These are phyloP conservation scores for Phasianus colchicus DNA, from an alignment of 2,113 vertebrate species.

Conservation along the genomic window DNA sequence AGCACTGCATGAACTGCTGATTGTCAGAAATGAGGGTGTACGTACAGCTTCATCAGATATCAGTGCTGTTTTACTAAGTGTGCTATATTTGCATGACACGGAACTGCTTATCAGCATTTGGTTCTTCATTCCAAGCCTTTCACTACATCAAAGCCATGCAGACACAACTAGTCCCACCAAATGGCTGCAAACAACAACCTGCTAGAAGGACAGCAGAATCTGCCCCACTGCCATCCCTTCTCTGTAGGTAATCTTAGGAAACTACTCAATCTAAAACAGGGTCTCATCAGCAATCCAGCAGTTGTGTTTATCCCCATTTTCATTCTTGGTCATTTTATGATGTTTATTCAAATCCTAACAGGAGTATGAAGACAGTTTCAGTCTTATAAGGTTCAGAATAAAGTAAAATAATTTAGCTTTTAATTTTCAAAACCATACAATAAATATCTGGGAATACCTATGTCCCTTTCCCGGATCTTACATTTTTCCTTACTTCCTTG, in stretches of 20 bases:
- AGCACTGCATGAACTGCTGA: neutral
- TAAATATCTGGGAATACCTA: neutral
- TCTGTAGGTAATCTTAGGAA: neutral
- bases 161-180: neutral
- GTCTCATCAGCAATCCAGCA: neutral
- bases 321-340: neutral
- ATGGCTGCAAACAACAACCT: neutral
- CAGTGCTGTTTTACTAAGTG: neutral
- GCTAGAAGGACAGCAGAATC: neutral
- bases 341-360: neutral
- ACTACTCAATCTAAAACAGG: neutral
- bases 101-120: neutral
- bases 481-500: constrained; percentile 48
- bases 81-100: neutral
- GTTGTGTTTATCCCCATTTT: neutral
- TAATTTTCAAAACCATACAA: neutral
- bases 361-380: fast-evolving
- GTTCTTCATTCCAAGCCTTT: neutral
- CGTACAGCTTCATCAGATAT: neutral
- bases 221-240: neutral
- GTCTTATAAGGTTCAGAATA: neutral
- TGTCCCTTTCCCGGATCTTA: constrained; percentile 20
- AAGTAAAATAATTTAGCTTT: neutral
- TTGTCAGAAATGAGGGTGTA: neutral
- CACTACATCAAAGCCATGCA: neutral